Percentiles rank a stretch among this genome's conserved stretches.
Evolutionary conservation across 2,113 vertebrate species (phyloP).

Genomic region (Blennius ocellaris): DNA sequence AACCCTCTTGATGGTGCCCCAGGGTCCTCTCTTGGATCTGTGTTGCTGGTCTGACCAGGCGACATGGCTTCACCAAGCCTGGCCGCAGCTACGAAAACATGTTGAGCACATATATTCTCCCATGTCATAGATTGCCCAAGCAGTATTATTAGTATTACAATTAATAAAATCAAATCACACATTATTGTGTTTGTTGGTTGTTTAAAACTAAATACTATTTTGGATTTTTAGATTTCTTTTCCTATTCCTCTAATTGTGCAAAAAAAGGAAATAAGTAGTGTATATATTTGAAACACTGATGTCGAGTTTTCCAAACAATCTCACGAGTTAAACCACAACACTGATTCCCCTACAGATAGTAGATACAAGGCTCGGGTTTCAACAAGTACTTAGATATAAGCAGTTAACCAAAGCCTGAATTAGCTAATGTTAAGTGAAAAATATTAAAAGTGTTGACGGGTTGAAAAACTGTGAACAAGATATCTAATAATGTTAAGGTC

Average conservation of each 20-base stretch:
- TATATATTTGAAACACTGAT: no score
- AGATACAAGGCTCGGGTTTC: slow-evolving; percentile 24
- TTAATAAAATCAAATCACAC: no score
- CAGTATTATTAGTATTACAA: neutral
- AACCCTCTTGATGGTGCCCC: slow-evolving; percentile 73
- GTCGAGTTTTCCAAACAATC: neutral
- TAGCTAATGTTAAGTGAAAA: no score
- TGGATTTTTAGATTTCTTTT: no score
- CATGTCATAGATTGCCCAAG: neutral
- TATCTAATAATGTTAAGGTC: slow-evolving; percentile 7
- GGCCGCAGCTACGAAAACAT: slow-evolving; percentile 73
- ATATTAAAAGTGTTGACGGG: no score
- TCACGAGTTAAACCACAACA: neutral
- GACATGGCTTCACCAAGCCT: slow-evolving; percentile 80
- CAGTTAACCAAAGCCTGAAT: neutral
- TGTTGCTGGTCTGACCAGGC: slow-evolving; percentile 83
- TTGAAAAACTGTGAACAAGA: slow-evolving; percentile 1
- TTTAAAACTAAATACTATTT: no score
- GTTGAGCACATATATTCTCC: neutral
- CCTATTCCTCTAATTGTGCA: no score
- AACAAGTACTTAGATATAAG: slow-evolving; percentile 9
- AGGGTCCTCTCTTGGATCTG: slow-evolving; percentile 83
- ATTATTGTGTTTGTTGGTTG: no score
- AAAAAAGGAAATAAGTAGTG: no score
- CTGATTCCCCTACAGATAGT: neutral